phyloP scores from a whole-genome alignment of 2,797 vertebrate species.

The Ispidina picta region DNA sequence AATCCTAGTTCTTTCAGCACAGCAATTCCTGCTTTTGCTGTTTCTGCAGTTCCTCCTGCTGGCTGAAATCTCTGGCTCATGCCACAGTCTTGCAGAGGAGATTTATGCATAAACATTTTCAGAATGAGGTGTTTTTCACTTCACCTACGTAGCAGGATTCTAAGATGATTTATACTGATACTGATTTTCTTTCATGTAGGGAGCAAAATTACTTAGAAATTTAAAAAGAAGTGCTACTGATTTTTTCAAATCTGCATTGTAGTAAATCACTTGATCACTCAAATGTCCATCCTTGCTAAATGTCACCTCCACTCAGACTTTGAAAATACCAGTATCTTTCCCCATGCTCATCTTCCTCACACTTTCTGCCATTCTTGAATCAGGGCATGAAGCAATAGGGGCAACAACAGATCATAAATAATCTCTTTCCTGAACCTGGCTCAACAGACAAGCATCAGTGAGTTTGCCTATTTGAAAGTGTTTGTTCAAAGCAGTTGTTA shows the following conservation, averaged over 20 bases:
- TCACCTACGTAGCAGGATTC: neutral
- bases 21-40: neutral
- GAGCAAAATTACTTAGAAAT: neutral
- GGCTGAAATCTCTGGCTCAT: neutral
- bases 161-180: neutral
- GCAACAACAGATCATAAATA: neutral
- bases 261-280: neutral
- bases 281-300: neutral
- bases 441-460: neutral
- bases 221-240: neutral
- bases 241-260: neutral
- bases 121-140: neutral
- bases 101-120: neutral
- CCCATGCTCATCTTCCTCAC: neutral
- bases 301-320: neutral
- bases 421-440: neutral
- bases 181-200: neutral
- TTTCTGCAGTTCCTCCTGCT: neutral
- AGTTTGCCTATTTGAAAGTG: neutral
- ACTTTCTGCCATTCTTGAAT: neutral
- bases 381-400: neutral
- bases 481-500: conserved; percentile 17
- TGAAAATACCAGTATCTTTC: neutral
- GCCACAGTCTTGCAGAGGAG: neutral
- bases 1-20: neutral